Evolutionary conservation across 2,888 invertebrate genomes (phyloP).

Genomic region (Calameuta filiformis): DNA sequence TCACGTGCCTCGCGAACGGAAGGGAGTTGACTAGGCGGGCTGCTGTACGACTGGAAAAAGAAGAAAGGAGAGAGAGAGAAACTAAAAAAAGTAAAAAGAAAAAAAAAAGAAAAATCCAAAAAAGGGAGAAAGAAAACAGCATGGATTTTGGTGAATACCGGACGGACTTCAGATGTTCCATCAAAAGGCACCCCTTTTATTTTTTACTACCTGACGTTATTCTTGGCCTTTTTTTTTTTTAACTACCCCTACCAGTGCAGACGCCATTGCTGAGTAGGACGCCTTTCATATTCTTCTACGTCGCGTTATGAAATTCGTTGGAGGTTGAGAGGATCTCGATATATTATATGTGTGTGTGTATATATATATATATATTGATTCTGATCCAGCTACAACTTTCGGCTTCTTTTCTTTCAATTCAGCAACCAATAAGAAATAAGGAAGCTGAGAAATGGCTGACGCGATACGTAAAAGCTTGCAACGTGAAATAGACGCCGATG

Average conservation of each 20-base stretch:
- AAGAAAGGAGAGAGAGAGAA: neutral
- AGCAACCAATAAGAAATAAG: neutral
- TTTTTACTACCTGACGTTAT: neutral
- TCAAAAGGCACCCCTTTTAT: neutral
- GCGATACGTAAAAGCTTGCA: neutral
- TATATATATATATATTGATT: constrained; percentile 10
- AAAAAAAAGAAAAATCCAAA: neutral
- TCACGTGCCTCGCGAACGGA: constrained; percentile 47
- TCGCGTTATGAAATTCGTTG: constrained; percentile 42
- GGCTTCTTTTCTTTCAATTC: neutral
- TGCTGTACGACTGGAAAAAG: neutral
- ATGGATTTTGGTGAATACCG: neutral
- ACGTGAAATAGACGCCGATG: neutral
- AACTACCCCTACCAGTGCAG: neutral
- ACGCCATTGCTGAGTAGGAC: neutral
- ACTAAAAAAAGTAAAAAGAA: neutral
- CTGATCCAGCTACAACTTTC: neutral
- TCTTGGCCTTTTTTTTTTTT: neutral
- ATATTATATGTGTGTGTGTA: constrained; percentile 2
- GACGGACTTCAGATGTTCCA: neutral
- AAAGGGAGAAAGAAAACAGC: neutral
- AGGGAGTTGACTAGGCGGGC: constrained; percentile 18
- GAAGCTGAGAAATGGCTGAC: neutral
- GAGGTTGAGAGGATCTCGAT: constrained; percentile 30
- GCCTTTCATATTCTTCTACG: constrained; percentile 15